phyloP scores from a whole-genome alignment of 23 tunicate species.

The Phallusia fumigata region DNA sequence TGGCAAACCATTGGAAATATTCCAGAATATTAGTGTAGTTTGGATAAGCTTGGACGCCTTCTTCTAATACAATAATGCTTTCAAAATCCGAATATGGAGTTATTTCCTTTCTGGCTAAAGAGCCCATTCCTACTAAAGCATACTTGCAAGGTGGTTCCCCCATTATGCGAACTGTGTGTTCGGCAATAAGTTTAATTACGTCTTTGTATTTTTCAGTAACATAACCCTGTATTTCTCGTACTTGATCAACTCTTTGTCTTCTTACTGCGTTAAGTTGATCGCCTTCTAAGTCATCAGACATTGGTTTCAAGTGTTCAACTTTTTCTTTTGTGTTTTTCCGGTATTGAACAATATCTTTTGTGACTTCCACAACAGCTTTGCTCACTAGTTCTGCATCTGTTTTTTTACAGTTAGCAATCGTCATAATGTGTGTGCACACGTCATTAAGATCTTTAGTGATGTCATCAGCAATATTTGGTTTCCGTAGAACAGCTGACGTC shows the following conservation, averaged over 20 bases:
- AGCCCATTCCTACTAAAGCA: not conserved
- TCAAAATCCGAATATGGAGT: slow-evolving; percentile 8
- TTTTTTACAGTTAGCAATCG: no score
- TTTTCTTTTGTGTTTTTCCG: no score
- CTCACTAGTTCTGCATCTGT: no score
- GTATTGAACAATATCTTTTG: no score
- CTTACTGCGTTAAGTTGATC: not conserved
- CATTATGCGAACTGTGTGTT: not conserved
- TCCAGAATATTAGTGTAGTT: not conserved
- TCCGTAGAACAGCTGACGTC: no score
- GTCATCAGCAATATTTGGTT: no score
- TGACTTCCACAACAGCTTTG: no score
- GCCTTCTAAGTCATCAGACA: not conserved
- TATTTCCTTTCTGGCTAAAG: not conserved
- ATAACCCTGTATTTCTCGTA: not conserved
- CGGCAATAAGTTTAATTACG: not conserved
- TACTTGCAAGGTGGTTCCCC: not conserved
- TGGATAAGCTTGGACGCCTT: not conserved
- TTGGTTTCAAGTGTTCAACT: not conserved
- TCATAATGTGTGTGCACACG: no score
- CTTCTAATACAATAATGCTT: slow-evolving; percentile 3
- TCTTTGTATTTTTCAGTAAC: not conserved
- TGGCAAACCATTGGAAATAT: not conserved
- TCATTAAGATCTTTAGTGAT: no score
- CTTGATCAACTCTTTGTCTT: not conserved